Percentiles rank a stretch among this genome's conserved stretches.
These are phyloP conservation scores for Psilopsiagon aymara DNA, from an alignment of 2,113 vertebrate species.

Conservation along the genomic window DNA sequence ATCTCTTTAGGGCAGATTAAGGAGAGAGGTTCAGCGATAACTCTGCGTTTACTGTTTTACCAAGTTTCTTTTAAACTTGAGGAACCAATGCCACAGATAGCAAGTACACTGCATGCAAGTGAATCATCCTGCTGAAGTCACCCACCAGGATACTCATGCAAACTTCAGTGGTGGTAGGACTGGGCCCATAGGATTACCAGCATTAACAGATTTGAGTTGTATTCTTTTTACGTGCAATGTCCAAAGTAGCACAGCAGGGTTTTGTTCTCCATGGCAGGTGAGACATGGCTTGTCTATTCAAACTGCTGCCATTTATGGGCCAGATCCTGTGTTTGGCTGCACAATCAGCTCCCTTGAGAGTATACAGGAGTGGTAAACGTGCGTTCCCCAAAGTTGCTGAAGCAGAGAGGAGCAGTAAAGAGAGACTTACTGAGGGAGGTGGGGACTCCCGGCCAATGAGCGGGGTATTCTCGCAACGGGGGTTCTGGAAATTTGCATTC, in stretches of 20 bases:
- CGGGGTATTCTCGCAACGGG: constrained; percentile 98
- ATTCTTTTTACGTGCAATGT: not conserved
- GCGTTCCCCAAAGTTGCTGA: constrained; percentile 41
- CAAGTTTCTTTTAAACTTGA: not conserved
- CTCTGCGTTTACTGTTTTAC: constrained; percentile 40
- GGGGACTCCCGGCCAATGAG: constrained; percentile 98
- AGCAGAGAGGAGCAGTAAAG: constrained; percentile 66
- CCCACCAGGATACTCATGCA: constrained; percentile 45
- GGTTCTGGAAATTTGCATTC: constrained; percentile 98
- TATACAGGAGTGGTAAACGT: not conserved
- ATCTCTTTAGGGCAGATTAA: constrained; percentile 33
- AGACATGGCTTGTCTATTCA: not conserved
- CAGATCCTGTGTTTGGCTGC: constrained; percentile 33
- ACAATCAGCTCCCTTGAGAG: constrained; percentile 4
- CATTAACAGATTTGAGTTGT: not conserved
- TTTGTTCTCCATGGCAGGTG: constrained; percentile 7
- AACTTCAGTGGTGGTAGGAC: constrained; percentile 31
- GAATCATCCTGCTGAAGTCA: constrained; percentile 48
- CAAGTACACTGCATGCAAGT: constrained; percentile 45
- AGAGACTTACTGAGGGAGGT: constrained; percentile 93
- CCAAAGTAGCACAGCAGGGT: not conserved
- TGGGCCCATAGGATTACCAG: constrained; percentile 5
- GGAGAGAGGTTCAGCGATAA: constrained; percentile 63
- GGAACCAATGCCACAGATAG: not conserved
- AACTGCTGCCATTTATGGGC: constrained; percentile 6